phyloP scores from a whole-genome alignment of 2,113 vertebrate species.

The Tragelaphus buxtoni region DNA sequence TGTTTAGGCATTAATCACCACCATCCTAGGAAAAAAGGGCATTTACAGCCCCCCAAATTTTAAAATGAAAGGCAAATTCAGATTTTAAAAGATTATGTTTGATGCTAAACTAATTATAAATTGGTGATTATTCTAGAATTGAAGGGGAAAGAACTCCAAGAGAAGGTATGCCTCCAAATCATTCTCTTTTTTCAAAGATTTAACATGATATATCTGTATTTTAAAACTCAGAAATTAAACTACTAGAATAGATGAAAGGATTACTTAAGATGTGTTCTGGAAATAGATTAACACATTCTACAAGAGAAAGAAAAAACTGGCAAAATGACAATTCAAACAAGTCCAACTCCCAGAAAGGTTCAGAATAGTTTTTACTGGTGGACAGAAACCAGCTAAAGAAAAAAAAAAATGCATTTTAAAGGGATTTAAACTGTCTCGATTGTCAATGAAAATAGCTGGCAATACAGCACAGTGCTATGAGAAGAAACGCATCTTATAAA shows the following conservation, averaged over 20 bases:
- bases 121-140: neutral
- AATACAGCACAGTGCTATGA: neutral
- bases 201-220: neutral
- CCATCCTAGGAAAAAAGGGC: neutral
- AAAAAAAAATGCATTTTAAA: neutral
- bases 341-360: neutral
- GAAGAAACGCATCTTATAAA: fast-evolving
- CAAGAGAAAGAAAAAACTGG: slow-evolving; percentile 30
- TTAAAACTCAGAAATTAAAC: slow-evolving; percentile 31
- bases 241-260: neutral
- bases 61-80: neutral
- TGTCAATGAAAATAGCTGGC: neutral
- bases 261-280: neutral
- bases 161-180: neutral
- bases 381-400: neutral
- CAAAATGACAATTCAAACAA: neutral
- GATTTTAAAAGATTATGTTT: neutral
- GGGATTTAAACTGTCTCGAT: neutral
- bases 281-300: neutral
- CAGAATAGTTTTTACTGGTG: neutral
- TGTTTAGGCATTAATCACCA: neutral
- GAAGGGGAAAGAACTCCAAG: neutral
- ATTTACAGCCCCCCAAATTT: neutral
- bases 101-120: neutral
- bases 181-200: neutral